Conservation (phyloP, 2,113 vertebrate genomes). For the Oreotragus oreotragus region DNA sequence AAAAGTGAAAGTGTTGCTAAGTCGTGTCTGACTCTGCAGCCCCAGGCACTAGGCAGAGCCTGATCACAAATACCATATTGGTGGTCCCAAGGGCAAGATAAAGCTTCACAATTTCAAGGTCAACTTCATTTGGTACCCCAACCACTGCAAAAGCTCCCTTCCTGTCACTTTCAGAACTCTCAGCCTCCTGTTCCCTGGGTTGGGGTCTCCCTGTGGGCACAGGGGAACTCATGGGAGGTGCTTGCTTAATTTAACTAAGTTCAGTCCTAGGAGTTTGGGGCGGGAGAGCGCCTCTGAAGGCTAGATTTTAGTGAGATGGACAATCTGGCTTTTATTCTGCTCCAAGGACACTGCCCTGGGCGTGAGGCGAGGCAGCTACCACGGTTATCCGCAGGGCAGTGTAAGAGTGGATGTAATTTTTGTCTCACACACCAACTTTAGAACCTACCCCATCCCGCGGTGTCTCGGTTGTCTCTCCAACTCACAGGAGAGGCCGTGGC, state of each 20-base stretch:
- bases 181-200: background rate
- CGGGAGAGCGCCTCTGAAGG: background rate
- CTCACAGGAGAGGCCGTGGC: too few species aligned
- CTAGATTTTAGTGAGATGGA: background rate
- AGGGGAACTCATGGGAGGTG: too few species aligned
- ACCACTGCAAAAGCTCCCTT: accelerated
- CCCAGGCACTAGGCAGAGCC: background rate
- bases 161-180: background rate
- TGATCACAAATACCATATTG: background rate
- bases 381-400: accelerated
- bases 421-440: background rate
- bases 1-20: background rate
- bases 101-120: background rate
- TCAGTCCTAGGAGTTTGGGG: background rate
- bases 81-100: background rate
- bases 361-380: accelerated
- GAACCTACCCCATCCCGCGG: background rate
- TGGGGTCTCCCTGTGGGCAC: background rate
- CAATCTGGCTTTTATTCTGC: background rate
- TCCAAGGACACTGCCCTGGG: background rate
- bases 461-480: background rate
- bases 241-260: background rate
- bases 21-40: accelerated
- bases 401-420: background rate
- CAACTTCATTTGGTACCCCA: background rate